Evolutionary conservation across 2,888 invertebrate genomes (phyloP), one percentile per base, ranked within the genome.

Genomic region (Zeuzera pyrina): DNA sequence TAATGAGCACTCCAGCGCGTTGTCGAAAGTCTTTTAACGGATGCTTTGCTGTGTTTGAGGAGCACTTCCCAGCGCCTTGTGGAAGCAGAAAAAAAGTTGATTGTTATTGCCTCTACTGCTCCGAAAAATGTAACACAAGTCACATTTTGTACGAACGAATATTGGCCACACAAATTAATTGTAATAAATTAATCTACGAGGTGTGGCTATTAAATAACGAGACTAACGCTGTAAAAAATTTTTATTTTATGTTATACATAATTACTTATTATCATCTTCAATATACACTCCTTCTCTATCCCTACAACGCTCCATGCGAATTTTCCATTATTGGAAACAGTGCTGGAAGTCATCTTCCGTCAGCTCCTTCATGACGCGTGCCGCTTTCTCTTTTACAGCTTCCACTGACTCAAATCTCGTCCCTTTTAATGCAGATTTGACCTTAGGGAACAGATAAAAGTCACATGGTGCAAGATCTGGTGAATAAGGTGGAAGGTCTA

Each of bases 361-460:
- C n/a, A n/a, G n/a, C n/a, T n/a, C n/a, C 24, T 10, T 24, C 22
- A 29, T 15, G 14, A 13, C 14, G 27, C 16, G 14, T 12, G 15
- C 33, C 33, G 28, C 32, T 35, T 35, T 38, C 30, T 35, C 38
- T 31, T 35, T 34, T 31, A 35, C 31, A 30, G n/a, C 30, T 34
- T 35, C 38, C 34, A 38, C 16, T 24, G 37, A 37, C 15, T 37
- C 15, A 31, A 35, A 38, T 31, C 33, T 30, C 26, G 25, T 32
- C 23, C 41, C 41, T 15, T 33, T 33, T 34, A 41, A 33, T 41
- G 36, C 36, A 36, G 34, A 41, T 38, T 41, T 38, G 19, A 36
- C 27, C 23, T 36, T 34, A 19, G 36, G 34, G 35, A 40, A 34
- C 32, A 35, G 30, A 35, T 34, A 34, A 11, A 39, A 30, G 23